These are phyloP conservation scores for Lucifuga dentata DNA, from an alignment of 2,113 vertebrate species.

Conservation along the genomic window DNA sequence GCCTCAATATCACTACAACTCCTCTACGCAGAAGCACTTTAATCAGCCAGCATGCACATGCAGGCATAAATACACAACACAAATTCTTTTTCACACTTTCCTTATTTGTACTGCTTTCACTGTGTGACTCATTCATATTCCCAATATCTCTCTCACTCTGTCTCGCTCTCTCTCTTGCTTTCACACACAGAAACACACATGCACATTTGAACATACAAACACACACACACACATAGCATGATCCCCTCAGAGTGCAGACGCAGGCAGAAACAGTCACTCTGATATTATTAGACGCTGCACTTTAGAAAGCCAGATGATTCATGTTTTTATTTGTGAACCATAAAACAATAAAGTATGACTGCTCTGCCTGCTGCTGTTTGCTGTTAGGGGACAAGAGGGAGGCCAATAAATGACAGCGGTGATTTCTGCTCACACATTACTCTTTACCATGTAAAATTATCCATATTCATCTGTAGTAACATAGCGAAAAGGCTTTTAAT, in stretches of 20 bases:
- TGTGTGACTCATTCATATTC: neutral
- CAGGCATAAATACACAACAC: neutral
- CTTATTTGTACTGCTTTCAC: slow-evolving; percentile 22
- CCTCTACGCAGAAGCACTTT: slow-evolving; percentile 60
- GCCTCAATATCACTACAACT: slow-evolving; percentile 16
- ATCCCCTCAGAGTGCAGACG: slow-evolving; percentile 61
- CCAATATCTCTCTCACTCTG: slow-evolving; percentile 12
- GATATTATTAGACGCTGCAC: slow-evolving; percentile 74
- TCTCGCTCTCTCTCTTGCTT: slow-evolving; percentile 7
- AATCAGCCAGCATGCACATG: slow-evolving; percentile 65
- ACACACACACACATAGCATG: slow-evolving; percentile 3
- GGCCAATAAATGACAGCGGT: slow-evolving; percentile 78
- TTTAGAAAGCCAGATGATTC: slow-evolving; percentile 75
- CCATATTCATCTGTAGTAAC: slow-evolving; percentile 50
- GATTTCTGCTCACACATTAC: slow-evolving; percentile 65
- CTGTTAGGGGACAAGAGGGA: slow-evolving; percentile 55
- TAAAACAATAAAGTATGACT: slow-evolving; percentile 80
- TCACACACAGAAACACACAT: slow-evolving; percentile 3
- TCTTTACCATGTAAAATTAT: slow-evolving; percentile 58
- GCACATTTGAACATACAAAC: neutral
- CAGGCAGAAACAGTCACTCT: slow-evolving; percentile 68
- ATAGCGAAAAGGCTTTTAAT: slow-evolving; percentile 46
- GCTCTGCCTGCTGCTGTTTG: slow-evolving; percentile 51
- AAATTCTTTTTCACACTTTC: slow-evolving; percentile 29
- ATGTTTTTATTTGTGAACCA: slow-evolving; percentile 80